Base-by-base conservation (phyloP, 2,888 invertebrate genomes). In the Monoplex corrugatus region DNA sequence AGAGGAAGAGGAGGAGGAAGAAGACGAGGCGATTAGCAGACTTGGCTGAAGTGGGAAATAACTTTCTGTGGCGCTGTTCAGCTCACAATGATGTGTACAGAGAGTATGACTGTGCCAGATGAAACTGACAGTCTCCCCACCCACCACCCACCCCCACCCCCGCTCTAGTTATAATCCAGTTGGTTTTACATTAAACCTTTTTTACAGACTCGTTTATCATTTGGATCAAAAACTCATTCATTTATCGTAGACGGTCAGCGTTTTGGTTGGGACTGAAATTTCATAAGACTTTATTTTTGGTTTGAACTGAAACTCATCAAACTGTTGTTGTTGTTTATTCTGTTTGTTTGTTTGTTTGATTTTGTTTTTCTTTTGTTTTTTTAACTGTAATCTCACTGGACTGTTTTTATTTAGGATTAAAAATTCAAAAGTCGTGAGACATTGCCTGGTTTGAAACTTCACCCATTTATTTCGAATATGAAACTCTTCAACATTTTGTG, bases 1-100 rank as follows among this genome's bases (percentile, higher is more conserved):
- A 13, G 91, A 91, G 57, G 91, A 90, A 57, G 90, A 91, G 32
- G 90, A 90, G 50, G 90, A 90, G 68, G 88, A 83, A n/a, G 78
- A 78, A 38, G 78, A 78, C 19, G 63, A 85, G 32, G 84, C 44
- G 28, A 28, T 44, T 10, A 32, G 45, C n/a, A n/a, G 78, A 13
- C 78, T 78, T 13, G 78, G 38, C 38, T 78, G 23, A 5, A 43
- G 28, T 43, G n/a, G 5, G 68, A 43, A 16, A 16, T 28, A 44
- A 10, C 5, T 5, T 13, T 28, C 44, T 5, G 83, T n/a, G 19
- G 40, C 44, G 45, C 32, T n/a, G 44, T 5, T n/a, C 28, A n/a
- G 19, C 16, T 38, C 16, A 40, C 6, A 40, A 13, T 72, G n/a
- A 72, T 19, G 10, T 19, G 19, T 13, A 50, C 10, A 50, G 13